These are phyloP conservation scores for Zeugodacus cucurbitae DNA, from an alignment of 1,140 invertebrate species.

Conservation along the genomic window DNA sequence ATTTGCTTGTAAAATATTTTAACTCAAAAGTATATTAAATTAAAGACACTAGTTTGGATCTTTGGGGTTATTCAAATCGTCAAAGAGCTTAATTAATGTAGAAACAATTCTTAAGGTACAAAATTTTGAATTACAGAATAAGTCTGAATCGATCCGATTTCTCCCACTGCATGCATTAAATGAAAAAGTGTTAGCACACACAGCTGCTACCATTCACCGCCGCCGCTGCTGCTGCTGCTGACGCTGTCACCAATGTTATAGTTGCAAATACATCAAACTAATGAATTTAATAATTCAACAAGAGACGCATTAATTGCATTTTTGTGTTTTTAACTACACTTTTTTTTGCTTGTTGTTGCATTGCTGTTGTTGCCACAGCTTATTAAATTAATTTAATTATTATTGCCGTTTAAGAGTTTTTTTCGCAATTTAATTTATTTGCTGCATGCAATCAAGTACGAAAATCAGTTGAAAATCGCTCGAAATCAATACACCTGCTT, in stretches of 20 bases:
- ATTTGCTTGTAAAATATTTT: too few relatives aligned
- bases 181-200: neutral
- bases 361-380: neutral
- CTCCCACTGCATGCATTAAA: neutral
- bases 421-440: neutral
- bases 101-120: too few relatives aligned
- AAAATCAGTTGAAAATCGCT: neutral
- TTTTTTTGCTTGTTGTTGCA: neutral
- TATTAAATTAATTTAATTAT: neutral
- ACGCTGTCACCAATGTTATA: neutral
- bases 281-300: slow-evolving; percentile 39
- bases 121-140: too few relatives aligned
- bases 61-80: too few relatives aligned
- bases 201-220: neutral
- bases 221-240: neutral
- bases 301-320: slow-evolving; percentile 24
- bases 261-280: slow-evolving; percentile 9
- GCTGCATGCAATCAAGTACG: neutral
- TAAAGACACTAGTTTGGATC: too few relatives aligned
- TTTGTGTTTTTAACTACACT: neutral
- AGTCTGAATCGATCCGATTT: neutral
- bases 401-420: neutral
- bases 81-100: too few relatives aligned
- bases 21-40: too few relatives aligned
- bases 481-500: neutral